Conservation (phyloP, 1,140 invertebrate genomes). For the Lepidurus arcticus region DNA sequence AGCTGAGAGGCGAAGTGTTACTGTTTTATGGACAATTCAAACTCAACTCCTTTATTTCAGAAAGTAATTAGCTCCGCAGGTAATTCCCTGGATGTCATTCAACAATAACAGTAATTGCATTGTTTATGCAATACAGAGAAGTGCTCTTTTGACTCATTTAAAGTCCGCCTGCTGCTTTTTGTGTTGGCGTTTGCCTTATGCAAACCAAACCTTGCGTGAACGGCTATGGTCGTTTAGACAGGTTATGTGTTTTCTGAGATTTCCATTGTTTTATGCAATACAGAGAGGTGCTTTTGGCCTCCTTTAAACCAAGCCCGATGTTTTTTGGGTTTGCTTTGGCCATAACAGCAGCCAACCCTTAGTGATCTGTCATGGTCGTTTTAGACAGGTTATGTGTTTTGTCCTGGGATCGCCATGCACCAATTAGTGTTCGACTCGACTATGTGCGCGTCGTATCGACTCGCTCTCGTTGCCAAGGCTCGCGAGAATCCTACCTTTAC, state of each 20-base stretch:
- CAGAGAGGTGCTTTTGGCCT: no score
- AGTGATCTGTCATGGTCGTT: no score
- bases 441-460: background rate
- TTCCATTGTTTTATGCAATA: no score
- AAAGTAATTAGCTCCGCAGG: background rate
- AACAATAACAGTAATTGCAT: background rate
- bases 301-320: no score
- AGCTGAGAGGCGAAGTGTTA: background rate
- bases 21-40: background rate
- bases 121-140: background rate
- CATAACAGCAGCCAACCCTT: no score
- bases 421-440: background rate
- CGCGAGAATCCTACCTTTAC: conserved; percentile 6
- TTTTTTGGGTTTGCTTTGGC: no score
- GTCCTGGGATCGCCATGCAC: background rate
- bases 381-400: background rate
- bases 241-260: no score
- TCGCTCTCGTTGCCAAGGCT: background rate
- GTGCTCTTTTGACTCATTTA: background rate
- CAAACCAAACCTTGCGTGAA: no score
- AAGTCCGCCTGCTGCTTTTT: background rate
- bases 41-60: background rate
- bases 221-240: no score
- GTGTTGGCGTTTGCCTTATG: no score
- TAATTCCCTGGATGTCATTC: background rate